A percentile compares a stretch with the other conserved stretches of the same genome.
These are phyloP conservation scores for Busseola fusca DNA, from an alignment of 2,888 invertebrate species.

Conservation along the genomic window DNA sequence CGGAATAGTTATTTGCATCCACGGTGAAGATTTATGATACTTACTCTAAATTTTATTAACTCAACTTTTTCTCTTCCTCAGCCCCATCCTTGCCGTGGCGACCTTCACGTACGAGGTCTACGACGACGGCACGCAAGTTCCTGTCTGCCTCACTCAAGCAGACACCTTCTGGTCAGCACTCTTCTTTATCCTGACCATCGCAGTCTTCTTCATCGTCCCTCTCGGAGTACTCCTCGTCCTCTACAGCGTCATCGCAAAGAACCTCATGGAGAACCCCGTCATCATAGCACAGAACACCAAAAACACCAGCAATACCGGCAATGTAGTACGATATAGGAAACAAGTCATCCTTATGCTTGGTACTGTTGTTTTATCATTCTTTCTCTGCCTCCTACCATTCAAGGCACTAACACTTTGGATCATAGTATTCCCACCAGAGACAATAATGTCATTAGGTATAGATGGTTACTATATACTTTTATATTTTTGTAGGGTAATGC, in stretches of 20 bases:
- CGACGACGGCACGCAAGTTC: constrained; percentile 91
- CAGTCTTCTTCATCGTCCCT: constrained; percentile 95
- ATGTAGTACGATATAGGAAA: constrained; percentile 92
- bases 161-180: constrained; percentile 93
- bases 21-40: background rate
- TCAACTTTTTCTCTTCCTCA: constrained; percentile 80
- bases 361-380: constrained; percentile 96
- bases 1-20: no score
- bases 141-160: constrained; percentile 94
- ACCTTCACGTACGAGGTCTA: constrained; percentile 92
- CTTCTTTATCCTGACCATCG: constrained; percentile 94
- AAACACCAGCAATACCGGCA: constrained; percentile 83
- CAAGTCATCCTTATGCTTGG: constrained; percentile 96
- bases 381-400: constrained; percentile 96
- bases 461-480: constrained; percentile 95
- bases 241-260: constrained; percentile 95
- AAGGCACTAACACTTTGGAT: constrained; percentile 96
- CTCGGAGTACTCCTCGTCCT: constrained; percentile 93
- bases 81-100: constrained; percentile 95
- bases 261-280: constrained; percentile 94
- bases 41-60: constrained; percentile 10
- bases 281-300: constrained; percentile 90
- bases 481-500: constrained; percentile 95
- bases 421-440: constrained; percentile 92
- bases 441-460: constrained; percentile 91